These are phyloP conservation scores for Genyomyrus donnyi DNA, from an alignment of 2,113 vertebrate genomes.

Conservation along the genomic window DNA sequence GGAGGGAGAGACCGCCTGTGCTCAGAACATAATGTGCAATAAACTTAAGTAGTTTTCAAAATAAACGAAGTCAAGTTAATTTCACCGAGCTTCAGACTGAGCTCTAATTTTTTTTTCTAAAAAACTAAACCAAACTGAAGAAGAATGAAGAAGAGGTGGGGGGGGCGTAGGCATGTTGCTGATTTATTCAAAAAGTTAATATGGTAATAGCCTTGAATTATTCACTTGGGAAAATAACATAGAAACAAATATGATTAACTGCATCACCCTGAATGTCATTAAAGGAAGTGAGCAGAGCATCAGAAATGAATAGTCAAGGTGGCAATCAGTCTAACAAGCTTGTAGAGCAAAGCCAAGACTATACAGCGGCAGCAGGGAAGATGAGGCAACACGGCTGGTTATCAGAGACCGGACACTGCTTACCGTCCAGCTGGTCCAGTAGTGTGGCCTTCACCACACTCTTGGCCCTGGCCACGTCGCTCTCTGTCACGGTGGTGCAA, in stretches of 20 bases:
- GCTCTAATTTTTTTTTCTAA: background rate
- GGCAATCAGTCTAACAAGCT: background rate
- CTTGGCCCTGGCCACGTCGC: constrained; percentile 78
- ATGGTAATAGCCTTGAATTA: background rate
- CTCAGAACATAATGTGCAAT: background rate
- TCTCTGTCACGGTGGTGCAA: constrained; percentile 87
- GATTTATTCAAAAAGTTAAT: background rate
- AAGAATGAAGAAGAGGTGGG: background rate
- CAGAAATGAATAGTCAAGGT: background rate
- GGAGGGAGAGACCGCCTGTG: too few species aligned
- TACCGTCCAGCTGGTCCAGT: constrained; percentile 83
- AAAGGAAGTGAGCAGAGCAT: background rate
- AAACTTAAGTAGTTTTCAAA: background rate
- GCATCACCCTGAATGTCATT: background rate
- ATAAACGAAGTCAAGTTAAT: background rate
- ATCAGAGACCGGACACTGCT: background rate
- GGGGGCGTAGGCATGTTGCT: background rate
- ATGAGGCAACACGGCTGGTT: background rate
- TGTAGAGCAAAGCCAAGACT: background rate
- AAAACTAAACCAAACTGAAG: background rate
- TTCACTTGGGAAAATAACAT: background rate
- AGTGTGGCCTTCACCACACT: constrained; percentile 75
- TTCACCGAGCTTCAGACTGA: background rate
- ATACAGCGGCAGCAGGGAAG: background rate
- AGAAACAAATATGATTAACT: background rate